These are phyloP conservation scores for Wasmannia auropunctata DNA, from an alignment of 1,140 invertebrate genomes.

Conservation along the genomic window DNA sequence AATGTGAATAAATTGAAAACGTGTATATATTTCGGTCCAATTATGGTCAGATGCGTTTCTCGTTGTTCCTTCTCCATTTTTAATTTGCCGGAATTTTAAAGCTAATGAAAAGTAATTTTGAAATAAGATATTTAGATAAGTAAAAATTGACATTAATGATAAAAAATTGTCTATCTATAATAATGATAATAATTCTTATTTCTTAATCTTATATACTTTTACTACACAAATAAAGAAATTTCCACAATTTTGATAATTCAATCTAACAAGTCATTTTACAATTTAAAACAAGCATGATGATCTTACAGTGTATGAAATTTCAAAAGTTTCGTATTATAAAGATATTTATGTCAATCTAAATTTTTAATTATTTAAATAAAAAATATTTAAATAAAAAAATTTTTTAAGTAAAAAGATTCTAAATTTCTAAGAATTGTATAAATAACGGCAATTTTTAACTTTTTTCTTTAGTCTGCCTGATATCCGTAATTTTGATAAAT, in stretches of 20 bases:
- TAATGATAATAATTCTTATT: background rate
- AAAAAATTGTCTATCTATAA: background rate
- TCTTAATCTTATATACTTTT: background rate
- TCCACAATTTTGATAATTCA: background rate
- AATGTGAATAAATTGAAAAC: no score
- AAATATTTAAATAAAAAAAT: background rate
- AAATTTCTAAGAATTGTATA: background rate
- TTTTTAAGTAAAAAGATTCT: background rate
- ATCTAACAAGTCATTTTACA: background rate
- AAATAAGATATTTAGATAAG: no score
- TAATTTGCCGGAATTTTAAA: no score
- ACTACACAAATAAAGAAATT: background rate
- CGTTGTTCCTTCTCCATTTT: no score
- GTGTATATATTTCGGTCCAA: no score
- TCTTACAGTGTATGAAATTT: background rate
- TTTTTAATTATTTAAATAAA: background rate
- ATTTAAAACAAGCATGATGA: background rate
- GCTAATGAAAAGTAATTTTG: no score
- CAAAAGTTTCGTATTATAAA: background rate
- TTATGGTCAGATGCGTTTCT: no score
- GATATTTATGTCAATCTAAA: background rate
- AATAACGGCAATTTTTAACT: background rate
- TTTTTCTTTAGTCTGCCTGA: background rate
- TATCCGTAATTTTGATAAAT: background rate
- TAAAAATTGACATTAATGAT: no score